Base-by-base conservation (phyloP, 2,797 vertebrate species). In the Thaleichthys pacificus region DNA sequence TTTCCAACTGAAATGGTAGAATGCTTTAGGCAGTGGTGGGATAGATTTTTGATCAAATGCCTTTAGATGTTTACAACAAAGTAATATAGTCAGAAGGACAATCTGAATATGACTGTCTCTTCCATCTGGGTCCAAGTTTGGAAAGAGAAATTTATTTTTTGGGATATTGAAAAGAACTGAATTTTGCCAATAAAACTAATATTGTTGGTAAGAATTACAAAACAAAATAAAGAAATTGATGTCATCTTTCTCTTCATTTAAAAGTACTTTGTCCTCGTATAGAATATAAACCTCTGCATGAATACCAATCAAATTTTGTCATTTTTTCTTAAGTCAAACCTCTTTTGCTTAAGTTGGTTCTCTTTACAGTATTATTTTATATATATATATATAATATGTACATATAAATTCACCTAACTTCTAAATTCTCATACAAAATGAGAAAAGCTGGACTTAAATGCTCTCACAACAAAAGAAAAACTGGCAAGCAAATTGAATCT, bases 231-330 rank as follows among this genome's bases (percentile, higher is more conserved):
- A 78, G 78, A 24, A 70, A 71, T 76, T 62, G 28, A 63, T 73
- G 74, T 71, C 51, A 47, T 71, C 64, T n/a, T 80, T 79, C 61
- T 57, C 79, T 74, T 89, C 74, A 80, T 81, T 88, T 92, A 91
- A 91, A 92, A 92, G 83, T 89, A 84, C 57, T 87, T 85, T 86
- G 74, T 89, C 79, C 84, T 91, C 80, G 81, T 90, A 72, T 72
- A 91, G 85, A 93, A 93, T 94, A 93, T 93, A 94, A 93, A 94
- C 84, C 88, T 93, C 91, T 94, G 91, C 85, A 89, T 91, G 85
- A 80, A 88, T 89, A 91, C 88, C 91, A 90, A 91, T 91, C 82
- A 75, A 88, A 87, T 81, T 75, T 85, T 88, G 82, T 82, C 65
- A 89, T 79, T 69, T 86, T 63, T 80, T 62, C 26, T 61, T 83